These are phyloP conservation scores for Peromyscus polionotus DNA, from an alignment of 2,113 vertebrate species.

Conservation along the genomic window DNA sequence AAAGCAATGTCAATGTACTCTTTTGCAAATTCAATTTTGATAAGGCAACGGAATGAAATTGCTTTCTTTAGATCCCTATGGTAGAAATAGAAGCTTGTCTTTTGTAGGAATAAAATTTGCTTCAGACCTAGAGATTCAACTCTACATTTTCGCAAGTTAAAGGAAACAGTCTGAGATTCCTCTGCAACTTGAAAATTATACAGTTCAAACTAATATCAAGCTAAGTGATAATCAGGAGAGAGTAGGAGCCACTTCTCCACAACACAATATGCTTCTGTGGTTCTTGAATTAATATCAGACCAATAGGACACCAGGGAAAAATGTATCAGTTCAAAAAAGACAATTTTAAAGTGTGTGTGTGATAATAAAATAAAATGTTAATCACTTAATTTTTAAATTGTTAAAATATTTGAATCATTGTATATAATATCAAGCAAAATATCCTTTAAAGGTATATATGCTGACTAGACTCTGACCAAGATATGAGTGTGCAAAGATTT, in stretches of 20 bases:
- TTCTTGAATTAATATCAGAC: constrained; percentile 54
- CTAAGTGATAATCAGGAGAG: constrained; percentile 66
- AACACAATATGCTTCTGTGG: constrained; percentile 59
- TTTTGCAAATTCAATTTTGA: constrained; percentile 42
- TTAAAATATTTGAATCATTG: not conserved
- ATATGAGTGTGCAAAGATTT: not conserved
- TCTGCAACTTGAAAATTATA: constrained; percentile 55
- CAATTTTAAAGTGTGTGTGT: not conserved
- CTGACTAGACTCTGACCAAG: not conserved
- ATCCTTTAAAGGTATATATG: not conserved
- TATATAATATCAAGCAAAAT: not conserved
- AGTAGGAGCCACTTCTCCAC: constrained; percentile 23
- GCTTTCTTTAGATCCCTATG: not conserved
- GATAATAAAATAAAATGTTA: not conserved
- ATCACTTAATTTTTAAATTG: not conserved
- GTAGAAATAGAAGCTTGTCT: not conserved
- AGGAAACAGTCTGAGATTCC: not conserved
- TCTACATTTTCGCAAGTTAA: not conserved
- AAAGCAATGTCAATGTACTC: not conserved
- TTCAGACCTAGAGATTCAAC: not conserved
- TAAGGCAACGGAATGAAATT: not conserved
- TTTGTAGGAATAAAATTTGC: constrained; percentile 9
- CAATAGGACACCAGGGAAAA: not conserved
- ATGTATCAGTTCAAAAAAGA: not conserved
- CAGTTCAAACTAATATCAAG: constrained; percentile 43